Conservation (phyloP, 2,113 vertebrate species). For the Mustela lutreola region DNA sequence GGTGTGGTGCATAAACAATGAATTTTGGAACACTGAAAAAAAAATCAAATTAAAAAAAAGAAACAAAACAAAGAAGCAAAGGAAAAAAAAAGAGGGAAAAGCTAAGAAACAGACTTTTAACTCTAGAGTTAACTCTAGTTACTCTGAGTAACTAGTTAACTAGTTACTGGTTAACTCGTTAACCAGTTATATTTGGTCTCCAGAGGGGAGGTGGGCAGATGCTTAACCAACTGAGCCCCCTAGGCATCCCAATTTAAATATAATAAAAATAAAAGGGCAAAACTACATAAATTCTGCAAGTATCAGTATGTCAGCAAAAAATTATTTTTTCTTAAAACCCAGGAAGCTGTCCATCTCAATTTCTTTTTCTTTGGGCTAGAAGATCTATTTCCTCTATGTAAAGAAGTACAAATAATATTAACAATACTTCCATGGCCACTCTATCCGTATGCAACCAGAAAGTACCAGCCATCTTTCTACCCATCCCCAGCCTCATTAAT, state of each 20-base stretch:
- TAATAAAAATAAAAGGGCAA: background rate
- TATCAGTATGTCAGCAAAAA: background rate
- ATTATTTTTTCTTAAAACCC: background rate
- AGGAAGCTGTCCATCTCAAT: background rate
- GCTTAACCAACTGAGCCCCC: background rate
- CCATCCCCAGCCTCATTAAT: background rate
- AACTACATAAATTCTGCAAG: background rate
- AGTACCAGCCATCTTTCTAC: background rate
- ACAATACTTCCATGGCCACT: fast-evolving
- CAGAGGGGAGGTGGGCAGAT: background rate
- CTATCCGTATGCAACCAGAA: fast-evolving
- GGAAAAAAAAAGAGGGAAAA: background rate
- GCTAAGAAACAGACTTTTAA: background rate
- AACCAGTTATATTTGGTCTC: background rate
- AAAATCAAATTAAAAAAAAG: background rate
- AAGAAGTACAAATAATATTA: background rate
- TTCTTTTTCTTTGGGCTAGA: background rate
- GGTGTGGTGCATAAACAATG: too few relatives aligned
- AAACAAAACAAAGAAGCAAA: background rate
- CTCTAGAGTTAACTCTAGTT: background rate
- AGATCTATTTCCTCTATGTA: background rate
- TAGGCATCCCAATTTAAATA: background rate
- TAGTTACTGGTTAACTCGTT: too few relatives aligned
- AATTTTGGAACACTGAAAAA: too few relatives aligned
- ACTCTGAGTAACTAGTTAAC: too few relatives aligned